Percentiles rank a stretch among this genome's conserved stretches.
Evolutionary conservation across 2,888 invertebrate genomes (phyloP).

Genomic region (Panopea generosa): DNA sequence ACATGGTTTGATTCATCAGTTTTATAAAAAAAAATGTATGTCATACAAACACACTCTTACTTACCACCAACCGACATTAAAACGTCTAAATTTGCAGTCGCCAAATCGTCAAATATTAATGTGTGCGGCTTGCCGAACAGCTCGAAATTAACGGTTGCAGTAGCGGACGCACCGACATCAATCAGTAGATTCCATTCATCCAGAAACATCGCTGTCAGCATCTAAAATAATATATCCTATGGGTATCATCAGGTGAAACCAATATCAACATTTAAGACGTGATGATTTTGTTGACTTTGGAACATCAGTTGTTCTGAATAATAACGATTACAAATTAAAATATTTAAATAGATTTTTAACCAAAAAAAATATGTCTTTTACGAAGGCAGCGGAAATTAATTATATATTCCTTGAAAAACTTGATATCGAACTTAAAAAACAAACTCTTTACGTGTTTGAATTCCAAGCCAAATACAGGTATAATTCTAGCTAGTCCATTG

Average conservation of each 20-base stretch:
- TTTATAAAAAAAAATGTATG: too few species aligned
- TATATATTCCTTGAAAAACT: too few species aligned
- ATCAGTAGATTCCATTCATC: conserved; percentile 17
- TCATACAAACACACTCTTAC: neutral
- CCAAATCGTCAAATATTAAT: neutral
- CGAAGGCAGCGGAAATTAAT: too few species aligned
- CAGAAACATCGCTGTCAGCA: conserved; percentile 7
- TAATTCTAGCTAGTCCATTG: too few species aligned
- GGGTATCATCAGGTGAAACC: too few species aligned
- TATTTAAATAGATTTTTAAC: neutral
- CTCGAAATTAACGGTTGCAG: neutral
- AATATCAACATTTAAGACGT: too few species aligned
- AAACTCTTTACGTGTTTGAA: too few species aligned
- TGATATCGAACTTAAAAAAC: too few species aligned
- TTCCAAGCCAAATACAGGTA: too few species aligned
- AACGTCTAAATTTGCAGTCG: neutral
- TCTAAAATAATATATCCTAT: conserved; percentile 8
- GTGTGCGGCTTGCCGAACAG: neutral
- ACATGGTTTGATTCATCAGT: too few species aligned
- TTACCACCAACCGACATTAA: conserved; percentile 18
- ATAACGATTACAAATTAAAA: neutral
- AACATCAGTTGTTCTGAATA: neutral
- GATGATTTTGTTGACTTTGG: neutral
- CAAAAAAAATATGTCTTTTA: too few species aligned
- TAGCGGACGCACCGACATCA: neutral